A percentile compares a stretch with the other conserved stretches of the same genome.
These are phyloP conservation scores for Lutraria rhynchaena DNA, from an alignment of 1,140 invertebrate genomes.

Conservation along the genomic window DNA sequence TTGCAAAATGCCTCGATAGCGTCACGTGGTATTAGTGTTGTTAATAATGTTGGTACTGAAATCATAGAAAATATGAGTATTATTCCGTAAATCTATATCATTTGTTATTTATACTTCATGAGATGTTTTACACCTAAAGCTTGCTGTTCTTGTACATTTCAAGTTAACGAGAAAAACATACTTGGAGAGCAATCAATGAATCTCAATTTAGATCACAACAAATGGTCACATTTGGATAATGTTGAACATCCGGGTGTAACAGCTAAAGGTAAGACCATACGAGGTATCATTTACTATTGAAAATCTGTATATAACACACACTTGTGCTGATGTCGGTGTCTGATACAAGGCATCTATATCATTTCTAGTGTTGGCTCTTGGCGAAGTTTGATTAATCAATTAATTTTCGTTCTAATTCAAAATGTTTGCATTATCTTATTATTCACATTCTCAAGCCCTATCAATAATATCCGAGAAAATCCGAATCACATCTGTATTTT, in stretches of 20 bases:
- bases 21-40: not conserved
- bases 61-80: not conserved
- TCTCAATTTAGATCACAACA: slow-evolving; percentile 6
- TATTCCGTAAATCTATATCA: not conserved
- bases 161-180: not conserved
- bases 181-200: slow-evolving; percentile 19
- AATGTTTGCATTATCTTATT: not conserved
- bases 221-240: not conserved
- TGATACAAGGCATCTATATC: not conserved
- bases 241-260: not conserved
- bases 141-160: not conserved
- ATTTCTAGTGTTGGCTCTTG: not conserved
- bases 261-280: not conserved
- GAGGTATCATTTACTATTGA: not conserved
- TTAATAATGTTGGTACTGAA: not conserved
- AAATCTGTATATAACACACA: not conserved
- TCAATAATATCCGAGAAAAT: too few species aligned
- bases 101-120: not conserved
- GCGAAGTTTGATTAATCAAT: not conserved
- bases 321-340: not conserved
- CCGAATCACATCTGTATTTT: too few species aligned
- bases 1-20: not conserved
- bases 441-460: not conserved
- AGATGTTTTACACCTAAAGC: not conserved
- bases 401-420: not conserved